A percentile compares a stretch with the other conserved stretches of the same genome.
Conservation (phyloP, 2,113 vertebrate genomes). For the Balaeniceps rex region DNA sequence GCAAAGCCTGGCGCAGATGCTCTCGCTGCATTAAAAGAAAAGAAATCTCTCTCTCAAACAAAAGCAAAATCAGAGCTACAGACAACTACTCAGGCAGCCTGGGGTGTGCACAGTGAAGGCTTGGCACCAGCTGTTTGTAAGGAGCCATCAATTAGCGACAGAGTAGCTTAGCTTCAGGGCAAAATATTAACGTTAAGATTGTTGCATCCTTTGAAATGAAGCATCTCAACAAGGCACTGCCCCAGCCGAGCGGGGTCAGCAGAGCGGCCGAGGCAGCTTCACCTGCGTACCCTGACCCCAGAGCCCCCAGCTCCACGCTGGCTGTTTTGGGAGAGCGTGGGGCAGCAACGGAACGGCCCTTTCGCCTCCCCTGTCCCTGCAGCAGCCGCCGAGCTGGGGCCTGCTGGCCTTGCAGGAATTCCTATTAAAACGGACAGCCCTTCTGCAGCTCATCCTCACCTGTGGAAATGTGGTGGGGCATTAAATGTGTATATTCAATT, state of each 20-base stretch:
- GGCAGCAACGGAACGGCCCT: rapidly evolving
- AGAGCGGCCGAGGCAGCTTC: background rate
- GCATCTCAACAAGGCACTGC: background rate
- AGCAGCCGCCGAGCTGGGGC: background rate
- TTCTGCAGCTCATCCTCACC: background rate
- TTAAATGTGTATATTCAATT: rapidly evolving
- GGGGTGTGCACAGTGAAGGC: background rate
- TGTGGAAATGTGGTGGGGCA: too few relatives aligned
- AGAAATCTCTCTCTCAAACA: background rate
- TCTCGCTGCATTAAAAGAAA: background rate
- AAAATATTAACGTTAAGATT: background rate
- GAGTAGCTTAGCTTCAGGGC: background rate
- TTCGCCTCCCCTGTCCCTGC: background rate
- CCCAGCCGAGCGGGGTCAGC: rapidly evolving
- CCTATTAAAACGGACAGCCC: background rate
- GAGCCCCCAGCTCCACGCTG: background rate
- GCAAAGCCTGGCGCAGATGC: background rate
- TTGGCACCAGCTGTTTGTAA: background rate
- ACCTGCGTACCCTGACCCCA: background rate
- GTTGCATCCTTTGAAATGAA: background rate
- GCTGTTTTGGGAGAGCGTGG: background rate
- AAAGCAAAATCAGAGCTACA: background rate
- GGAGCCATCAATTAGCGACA: background rate
- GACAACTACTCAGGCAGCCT: background rate
- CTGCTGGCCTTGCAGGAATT: background rate